phyloP scores from a whole-genome alignment of 2,797 vertebrate genomes.

The Anguilla pacifica region DNA sequence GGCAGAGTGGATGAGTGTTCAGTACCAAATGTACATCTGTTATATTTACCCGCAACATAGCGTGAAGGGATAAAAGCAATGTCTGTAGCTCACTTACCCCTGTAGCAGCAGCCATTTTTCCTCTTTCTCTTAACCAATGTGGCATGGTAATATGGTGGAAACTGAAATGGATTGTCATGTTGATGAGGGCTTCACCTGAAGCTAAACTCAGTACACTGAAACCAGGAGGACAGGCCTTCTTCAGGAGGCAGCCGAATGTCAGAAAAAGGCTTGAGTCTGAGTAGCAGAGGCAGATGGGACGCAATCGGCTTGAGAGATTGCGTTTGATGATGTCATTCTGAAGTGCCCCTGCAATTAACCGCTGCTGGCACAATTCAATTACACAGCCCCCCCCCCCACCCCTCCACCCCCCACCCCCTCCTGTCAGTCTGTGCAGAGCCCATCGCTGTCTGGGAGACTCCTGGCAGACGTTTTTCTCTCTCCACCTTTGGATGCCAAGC shows the following conservation, averaged over 20 bases:
- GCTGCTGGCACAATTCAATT: slow-evolving; percentile 26
- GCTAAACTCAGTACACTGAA: background rate
- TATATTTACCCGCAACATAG: slow-evolving; percentile 29
- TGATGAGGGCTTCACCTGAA: background rate
- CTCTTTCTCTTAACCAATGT: background rate
- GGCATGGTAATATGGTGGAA: background rate
- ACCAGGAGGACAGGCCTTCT: slow-evolving; percentile 7
- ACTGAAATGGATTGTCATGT: background rate
- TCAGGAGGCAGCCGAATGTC: background rate
- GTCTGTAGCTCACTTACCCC: slow-evolving; percentile 24
- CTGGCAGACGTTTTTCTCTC: background rate
- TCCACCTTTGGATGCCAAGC: slow-evolving; percentile 9
- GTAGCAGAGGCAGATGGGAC: background rate
- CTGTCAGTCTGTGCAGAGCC: background rate
- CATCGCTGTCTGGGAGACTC: slow-evolving; percentile 3
- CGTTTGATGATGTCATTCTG: slow-evolving; percentile 26
- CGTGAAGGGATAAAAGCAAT: slow-evolving; percentile 10
- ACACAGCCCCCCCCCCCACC: background rate
- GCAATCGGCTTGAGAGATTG: background rate
- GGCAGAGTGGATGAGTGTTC: background rate
- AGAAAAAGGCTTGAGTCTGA: background rate
- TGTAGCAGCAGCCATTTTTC: background rate
- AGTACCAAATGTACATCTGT: background rate
- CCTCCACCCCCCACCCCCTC: too few species aligned
- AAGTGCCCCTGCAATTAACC: slow-evolving; percentile 9